These are phyloP conservation scores for Dolichotis patagonum DNA, from an alignment of 2,113 vertebrate genomes.

Conservation along the genomic window DNA sequence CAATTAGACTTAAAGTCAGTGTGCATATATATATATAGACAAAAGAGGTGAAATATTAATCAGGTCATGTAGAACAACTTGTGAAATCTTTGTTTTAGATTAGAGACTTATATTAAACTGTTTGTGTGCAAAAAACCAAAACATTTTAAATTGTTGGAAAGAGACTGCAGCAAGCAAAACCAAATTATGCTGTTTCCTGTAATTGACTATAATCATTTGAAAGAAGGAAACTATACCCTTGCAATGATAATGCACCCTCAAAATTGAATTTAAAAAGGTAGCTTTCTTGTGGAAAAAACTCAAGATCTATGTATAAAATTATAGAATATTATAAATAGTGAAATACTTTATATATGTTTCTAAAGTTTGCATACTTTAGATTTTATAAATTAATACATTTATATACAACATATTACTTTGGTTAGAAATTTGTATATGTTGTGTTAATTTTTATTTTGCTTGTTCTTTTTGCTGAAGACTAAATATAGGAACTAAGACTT, in stretches of 20 bases:
- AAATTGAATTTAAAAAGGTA: constrained; percentile 66
- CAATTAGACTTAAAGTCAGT: constrained; percentile 1
- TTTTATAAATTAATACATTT: constrained; percentile 47
- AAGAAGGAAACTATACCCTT: constrained; percentile 66
- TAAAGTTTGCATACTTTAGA: constrained; percentile 55
- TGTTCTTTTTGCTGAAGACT: constrained; percentile 44
- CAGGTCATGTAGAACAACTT: not conserved
- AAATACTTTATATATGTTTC: constrained; percentile 19
- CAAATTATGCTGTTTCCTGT: constrained; percentile 47
- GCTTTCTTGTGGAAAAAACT: constrained; percentile 36
- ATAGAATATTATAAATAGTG: constrained; percentile 59
- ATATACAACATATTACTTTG: constrained; percentile 1
- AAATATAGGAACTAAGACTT: constrained; percentile 10
- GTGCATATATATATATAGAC: not conserved
- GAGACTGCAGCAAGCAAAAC: constrained; percentile 1
- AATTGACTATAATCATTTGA: constrained; percentile 61
- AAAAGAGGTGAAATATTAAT: not conserved
- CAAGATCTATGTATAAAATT: constrained; percentile 70
- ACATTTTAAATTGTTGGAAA: constrained; percentile 31
- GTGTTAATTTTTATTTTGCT: constrained; percentile 53
- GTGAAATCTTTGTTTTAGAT: not conserved
- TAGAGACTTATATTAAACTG: not conserved
- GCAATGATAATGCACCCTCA: not conserved
- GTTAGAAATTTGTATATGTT: not conserved
- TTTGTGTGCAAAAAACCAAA: constrained; percentile 6